These are phyloP conservation scores for Anhinga anhinga DNA, from an alignment of 2,113 vertebrate genomes.

Conservation along the genomic window DNA sequence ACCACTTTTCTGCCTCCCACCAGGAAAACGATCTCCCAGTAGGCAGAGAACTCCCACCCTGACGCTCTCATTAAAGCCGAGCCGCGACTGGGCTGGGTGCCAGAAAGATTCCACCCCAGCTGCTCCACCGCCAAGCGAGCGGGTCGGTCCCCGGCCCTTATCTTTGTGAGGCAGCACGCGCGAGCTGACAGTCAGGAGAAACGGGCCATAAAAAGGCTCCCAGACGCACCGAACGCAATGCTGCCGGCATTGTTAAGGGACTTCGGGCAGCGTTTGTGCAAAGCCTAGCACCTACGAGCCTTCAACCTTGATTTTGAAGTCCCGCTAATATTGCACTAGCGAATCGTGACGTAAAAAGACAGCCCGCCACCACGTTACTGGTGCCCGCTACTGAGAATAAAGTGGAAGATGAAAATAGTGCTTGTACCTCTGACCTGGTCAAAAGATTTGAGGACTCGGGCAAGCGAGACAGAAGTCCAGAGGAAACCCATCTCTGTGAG, in stretches of 20 bases:
- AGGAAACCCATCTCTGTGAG: not conserved
- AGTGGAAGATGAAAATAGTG: not conserved
- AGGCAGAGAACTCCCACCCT: not conserved
- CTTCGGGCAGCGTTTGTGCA: not conserved
- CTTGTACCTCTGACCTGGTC: not conserved
- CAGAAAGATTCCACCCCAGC: slow-evolving; percentile 26
- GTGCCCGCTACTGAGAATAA: not conserved
- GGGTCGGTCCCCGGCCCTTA: not conserved
- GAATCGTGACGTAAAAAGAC: not conserved
- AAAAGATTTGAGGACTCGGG: not conserved
- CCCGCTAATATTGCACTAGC: rapidly evolving
- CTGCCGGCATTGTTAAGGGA: not conserved
- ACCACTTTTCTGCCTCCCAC: not conserved
- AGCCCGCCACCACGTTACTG: not conserved
- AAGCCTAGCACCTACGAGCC: not conserved
- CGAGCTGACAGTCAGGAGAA: not conserved
- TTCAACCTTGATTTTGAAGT: not conserved
- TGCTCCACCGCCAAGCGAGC: rapidly evolving
- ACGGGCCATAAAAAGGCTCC: not conserved
- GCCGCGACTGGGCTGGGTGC: not conserved
- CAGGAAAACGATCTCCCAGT: not conserved
- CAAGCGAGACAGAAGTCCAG: not conserved
- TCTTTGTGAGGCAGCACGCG: slow-evolving; percentile 2
- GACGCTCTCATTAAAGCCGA: not conserved
- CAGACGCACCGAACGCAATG: not conserved